Base-by-base conservation (phyloP, 2,888 invertebrate species). In the Sceliomorpha sp. region DNA sequence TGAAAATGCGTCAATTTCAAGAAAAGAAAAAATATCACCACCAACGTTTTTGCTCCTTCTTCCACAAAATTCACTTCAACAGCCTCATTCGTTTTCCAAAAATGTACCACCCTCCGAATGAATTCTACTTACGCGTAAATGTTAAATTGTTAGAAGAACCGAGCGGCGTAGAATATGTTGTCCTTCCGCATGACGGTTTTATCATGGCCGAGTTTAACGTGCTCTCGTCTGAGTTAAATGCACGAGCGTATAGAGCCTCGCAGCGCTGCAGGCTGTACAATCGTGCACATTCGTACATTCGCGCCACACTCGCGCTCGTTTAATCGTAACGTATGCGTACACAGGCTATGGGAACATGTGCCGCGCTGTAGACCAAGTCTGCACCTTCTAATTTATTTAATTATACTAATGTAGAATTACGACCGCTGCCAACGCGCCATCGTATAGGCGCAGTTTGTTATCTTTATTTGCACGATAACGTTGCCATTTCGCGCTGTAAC, bases 351-450 rank as follows among this genome's bases (percentile, higher is more conserved):
- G 29, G 44, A 50, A 72, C 58, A 24, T 50, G 50, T 26, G 32
- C 15, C n/a, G 47, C 42, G 13, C 45, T 39, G 48, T 64, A 63
- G 69, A 66, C 50, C 60, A 58, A 47, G 58, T 66, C 62, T 63
- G 42, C 60, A 59, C 68, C 76, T 74, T 73, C 73, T 81, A 81
- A 83, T 82, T 81, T 77, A 78, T 80, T 80, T 80, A 80, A 83
- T 83, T 81, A 81, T 72, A 79, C 76, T 82, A 84, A 83, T 78
- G 73, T 64, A 72, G 76, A 83, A 73, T 82, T 83, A 83, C 77
- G 79, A 74, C 63, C 71, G 55, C 20, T 26, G 60, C 72, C 72
- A 67, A 10, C 59, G 64, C 60, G 62, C 56, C 59, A 45, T 45
- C 44, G 37, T 39, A 31, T 59, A 62, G 60, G 73, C 71, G 74